phyloP scores from a whole-genome alignment of 2,888 invertebrate genomes.

The Morinoia aosen region DNA sequence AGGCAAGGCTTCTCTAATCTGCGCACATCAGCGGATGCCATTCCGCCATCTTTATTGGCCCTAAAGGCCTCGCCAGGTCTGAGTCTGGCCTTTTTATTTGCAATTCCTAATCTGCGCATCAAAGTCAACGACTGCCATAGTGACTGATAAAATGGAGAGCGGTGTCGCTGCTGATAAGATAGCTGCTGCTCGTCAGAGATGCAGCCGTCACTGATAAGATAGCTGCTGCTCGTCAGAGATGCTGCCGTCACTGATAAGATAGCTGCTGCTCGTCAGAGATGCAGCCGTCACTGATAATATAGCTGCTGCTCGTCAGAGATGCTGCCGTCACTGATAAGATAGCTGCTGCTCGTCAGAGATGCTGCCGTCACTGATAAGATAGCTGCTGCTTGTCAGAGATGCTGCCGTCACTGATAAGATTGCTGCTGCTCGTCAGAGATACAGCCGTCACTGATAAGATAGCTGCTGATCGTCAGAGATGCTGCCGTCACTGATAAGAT shows the following conservation, averaged over 20 bases:
- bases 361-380: too few species aligned
- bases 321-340: too few species aligned
- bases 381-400: too few species aligned
- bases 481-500: too few species aligned
- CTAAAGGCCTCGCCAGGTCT: neutral
- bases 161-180: neutral
- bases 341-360: too few species aligned
- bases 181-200: neutral
- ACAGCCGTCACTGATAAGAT: neutral
- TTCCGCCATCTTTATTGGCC: constrained; percentile 44
- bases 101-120: constrained; percentile 44
- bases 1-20: constrained; percentile 22
- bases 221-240: neutral
- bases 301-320: too few species aligned
- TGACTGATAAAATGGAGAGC: neutral
- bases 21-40: constrained; percentile 34
- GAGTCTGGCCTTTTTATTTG: constrained; percentile 14
- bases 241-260: neutral
- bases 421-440: neutral
- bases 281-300: too few species aligned
- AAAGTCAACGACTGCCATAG: constrained; percentile 43
- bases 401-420: neutral
- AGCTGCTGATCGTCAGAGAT: neutral
- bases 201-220: neutral
- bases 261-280: neutral